These are phyloP conservation scores for Amphipyra berbera DNA, from an alignment of 2,888 invertebrate genomes.

Conservation along the genomic window DNA sequence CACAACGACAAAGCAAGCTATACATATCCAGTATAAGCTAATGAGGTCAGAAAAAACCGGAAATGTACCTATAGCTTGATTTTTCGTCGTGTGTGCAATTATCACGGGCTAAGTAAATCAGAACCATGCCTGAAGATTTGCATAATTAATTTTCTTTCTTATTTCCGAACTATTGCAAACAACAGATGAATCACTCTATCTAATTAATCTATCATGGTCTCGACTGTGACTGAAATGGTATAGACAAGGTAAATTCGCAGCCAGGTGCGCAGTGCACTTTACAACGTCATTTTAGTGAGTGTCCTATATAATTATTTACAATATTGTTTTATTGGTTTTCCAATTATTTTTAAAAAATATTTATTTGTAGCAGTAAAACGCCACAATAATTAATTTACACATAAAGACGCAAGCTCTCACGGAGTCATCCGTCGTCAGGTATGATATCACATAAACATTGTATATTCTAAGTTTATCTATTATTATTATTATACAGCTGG, in stretches of 20 bases:
- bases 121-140: no score
- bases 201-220: no score
- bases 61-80: no score
- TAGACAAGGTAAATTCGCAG: no score
- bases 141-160: no score
- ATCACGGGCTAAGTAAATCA: neutral
- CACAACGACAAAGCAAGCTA: no score
- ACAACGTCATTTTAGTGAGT: conserved; percentile 24
- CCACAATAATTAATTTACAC: conserved; percentile 42
- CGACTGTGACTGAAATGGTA: no score
- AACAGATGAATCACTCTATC: no score
- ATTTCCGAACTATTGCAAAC: no score
- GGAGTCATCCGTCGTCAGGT: conserved; percentile 48
- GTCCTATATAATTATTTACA: conserved; percentile 59
- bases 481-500: conserved; percentile 35
- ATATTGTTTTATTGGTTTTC: conserved; percentile 54
- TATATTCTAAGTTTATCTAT: conserved; percentile 35
- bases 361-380: conserved; percentile 38
- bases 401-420: conserved; percentile 42
- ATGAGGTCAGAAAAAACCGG: no score
- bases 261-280: conserved; percentile 10
- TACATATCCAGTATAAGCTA: no score
- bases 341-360: conserved; percentile 38
- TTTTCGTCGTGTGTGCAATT: no score
- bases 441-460: conserved; percentile 51